Evolutionary conservation across 2,797 vertebrate species (phyloP).

Genomic region (Malurus splendens): DNA sequence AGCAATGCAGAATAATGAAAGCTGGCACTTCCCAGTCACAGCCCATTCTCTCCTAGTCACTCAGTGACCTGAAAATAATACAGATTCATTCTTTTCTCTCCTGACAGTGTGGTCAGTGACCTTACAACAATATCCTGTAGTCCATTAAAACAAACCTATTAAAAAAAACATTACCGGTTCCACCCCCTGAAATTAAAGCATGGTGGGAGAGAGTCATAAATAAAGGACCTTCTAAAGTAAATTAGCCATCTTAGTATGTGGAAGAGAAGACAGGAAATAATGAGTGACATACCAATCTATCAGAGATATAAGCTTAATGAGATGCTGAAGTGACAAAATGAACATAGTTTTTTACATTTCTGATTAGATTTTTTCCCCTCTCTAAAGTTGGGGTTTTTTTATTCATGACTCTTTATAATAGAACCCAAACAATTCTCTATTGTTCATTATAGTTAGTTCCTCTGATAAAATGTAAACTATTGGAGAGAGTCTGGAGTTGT

Average conservation of each 20-base stretch:
- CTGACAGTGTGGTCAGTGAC: neutral
- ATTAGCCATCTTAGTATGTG: neutral
- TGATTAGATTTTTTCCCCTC: accelerated
- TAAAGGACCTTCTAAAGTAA: neutral
- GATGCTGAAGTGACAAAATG: neutral
- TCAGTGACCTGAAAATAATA: slow-evolving; percentile 31
- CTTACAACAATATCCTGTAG: slow-evolving; percentile 14
- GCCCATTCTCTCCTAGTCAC: neutral
- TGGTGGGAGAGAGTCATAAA: neutral
- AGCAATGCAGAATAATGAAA: neutral
- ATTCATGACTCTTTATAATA: neutral
- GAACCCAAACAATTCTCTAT: neutral
- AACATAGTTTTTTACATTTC: neutral
- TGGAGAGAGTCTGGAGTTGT: neutral
- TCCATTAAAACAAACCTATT: slow-evolving; percentile 36
- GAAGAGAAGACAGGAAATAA: neutral
- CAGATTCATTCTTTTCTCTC: slow-evolving; percentile 26
- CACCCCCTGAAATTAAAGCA: slow-evolving; percentile 19
- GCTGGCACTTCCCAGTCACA: neutral
- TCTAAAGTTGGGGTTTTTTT: neutral
- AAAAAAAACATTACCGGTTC: slow-evolving; percentile 14
- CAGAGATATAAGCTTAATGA: neutral
- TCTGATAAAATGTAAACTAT: neutral
- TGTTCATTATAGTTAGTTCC: neutral
- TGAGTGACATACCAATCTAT: neutral